Evolutionary conservation across 2,113 vertebrate genomes (phyloP).

Genomic region (Pimephales promelas): DNA sequence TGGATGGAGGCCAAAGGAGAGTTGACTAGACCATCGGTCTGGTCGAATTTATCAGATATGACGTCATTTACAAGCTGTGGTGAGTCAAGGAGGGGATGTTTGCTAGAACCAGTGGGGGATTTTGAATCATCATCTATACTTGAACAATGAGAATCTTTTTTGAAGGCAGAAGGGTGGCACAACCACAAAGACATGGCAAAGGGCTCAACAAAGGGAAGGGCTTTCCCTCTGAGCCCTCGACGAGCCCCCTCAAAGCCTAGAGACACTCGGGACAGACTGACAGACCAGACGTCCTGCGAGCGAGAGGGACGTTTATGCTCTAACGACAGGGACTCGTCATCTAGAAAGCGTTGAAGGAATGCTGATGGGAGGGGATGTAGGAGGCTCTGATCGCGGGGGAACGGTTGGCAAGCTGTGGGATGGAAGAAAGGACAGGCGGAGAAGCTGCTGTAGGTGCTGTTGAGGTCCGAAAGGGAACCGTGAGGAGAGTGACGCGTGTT

Average conservation of each 20-base stretch:
- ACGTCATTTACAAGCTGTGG: background rate
- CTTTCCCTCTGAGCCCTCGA: slow-evolving; percentile 80
- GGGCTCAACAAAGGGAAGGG: slow-evolving; percentile 85
- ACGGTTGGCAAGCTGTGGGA: slow-evolving; percentile 65
- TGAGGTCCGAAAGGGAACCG: slow-evolving; percentile 74
- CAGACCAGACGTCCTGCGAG: slow-evolving; percentile 88
- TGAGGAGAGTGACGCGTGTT: slow-evolving; percentile 88
- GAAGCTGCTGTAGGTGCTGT: slow-evolving; percentile 76
- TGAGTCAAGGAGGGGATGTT: background rate
- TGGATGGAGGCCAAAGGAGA: slow-evolving; percentile 77
- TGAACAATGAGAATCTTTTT: slow-evolving; percentile 27
- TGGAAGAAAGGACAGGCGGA: slow-evolving; percentile 82
- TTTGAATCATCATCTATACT: background rate
- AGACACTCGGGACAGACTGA: slow-evolving; percentile 81
- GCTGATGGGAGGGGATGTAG: slow-evolving; percentile 84
- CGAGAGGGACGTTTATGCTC: slow-evolving; percentile 63
- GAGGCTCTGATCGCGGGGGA: slow-evolving; percentile 78
- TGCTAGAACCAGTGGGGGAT: background rate
- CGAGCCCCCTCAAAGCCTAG: slow-evolving; percentile 90
- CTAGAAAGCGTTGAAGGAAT: slow-evolving; percentile 82
- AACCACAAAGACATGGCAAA: slow-evolving; percentile 89
- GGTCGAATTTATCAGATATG: background rate
- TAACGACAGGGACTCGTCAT: slow-evolving; percentile 65
- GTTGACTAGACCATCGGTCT: slow-evolving; percentile 49
- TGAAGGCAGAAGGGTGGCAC: slow-evolving; percentile 77